Evolutionary conservation across 2,797 vertebrate genomes (phyloP), one percentile per base, ranked within the genome.

Genomic region (Setipinna tenuifilis): DNA sequence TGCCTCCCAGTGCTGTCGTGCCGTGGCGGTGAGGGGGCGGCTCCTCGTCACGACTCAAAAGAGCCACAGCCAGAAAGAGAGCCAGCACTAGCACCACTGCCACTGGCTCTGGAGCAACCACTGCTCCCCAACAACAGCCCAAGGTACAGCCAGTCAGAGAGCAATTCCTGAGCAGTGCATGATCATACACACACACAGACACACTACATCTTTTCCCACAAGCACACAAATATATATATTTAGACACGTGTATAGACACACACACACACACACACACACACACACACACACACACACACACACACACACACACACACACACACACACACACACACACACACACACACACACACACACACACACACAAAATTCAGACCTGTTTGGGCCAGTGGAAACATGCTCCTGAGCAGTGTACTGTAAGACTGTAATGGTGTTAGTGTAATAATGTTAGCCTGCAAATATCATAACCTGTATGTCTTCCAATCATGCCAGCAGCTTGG

Each of bases 201-300:
- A 68, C 62, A 68, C 61, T 48, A 4, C 50, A 54, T 5, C 35
- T 54, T 54, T 54, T 10, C 50, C 50, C 50, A 54, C 62, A 68
- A 44, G 11, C 82, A 61, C 23, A 84, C 61, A 65, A 9, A 68
- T 9, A 68, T 23, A 41, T 41, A 41, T 41, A 41, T 41, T 41
- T 5, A 68, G 23, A 68, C 62, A 68, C 61, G 23, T n/a, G 23
- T n/a, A 65, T n/a, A 65, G 21, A 65, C 65, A 71, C 65, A 71
- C 65, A 71, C 48, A 54, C 80, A 82, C 41, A n/a, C 44, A 23
- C 48, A 48, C 48, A 11, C 65, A 31, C 25, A 31, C 65, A 31
- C 65, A 31, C 25, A 16, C 28, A 71, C 65, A 35, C 65, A 71
- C 25, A 71, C 28, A 71, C 65, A 71, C 65, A 71, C 62, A 68